Conservation (phyloP, 2,113 vertebrate species). For the Corythoichthys intestinalis region DNA sequence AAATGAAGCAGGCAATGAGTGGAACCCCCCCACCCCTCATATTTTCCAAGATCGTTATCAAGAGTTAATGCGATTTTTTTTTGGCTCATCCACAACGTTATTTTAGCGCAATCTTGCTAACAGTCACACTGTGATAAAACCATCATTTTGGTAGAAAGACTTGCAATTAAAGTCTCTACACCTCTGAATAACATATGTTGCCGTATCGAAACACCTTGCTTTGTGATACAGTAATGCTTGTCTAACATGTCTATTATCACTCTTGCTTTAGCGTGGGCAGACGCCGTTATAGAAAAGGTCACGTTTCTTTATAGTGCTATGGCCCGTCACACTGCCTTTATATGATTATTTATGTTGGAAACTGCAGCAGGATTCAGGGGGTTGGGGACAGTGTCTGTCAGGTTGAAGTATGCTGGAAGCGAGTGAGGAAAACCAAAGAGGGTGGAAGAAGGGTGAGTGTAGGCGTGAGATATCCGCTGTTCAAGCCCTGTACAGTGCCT, state of each 20-base stretch:
- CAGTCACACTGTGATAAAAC: background rate
- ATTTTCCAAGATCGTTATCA: background rate
- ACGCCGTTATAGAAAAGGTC: constrained; percentile 37
- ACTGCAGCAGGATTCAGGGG: constrained; percentile 24
- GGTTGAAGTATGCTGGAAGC: constrained; percentile 36
- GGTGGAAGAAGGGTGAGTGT: constrained; percentile 17
- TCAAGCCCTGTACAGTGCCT: constrained; percentile 16
- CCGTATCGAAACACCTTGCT: background rate
- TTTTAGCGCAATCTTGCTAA: background rate
- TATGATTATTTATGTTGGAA: constrained; percentile 45
- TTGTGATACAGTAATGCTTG: background rate
- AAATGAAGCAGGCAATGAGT: too few relatives aligned
- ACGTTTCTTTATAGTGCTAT: constrained; percentile 29
- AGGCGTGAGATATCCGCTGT: constrained; percentile 40
- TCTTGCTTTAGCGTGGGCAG: constrained; percentile 15
- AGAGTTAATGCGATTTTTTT: background rate
- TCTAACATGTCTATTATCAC: constrained; percentile 25
- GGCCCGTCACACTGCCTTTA: constrained; percentile 46
- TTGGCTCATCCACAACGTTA: background rate
- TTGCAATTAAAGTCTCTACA: background rate
- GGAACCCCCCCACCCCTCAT: background rate
- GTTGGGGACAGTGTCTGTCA: constrained; percentile 38
- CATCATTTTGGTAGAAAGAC: background rate
- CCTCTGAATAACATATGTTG: background rate
- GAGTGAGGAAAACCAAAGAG: constrained; percentile 15